Evolutionary conservation across 2,113 vertebrate species (phyloP).

Genomic region (Rhizomys pruinosus): DNA sequence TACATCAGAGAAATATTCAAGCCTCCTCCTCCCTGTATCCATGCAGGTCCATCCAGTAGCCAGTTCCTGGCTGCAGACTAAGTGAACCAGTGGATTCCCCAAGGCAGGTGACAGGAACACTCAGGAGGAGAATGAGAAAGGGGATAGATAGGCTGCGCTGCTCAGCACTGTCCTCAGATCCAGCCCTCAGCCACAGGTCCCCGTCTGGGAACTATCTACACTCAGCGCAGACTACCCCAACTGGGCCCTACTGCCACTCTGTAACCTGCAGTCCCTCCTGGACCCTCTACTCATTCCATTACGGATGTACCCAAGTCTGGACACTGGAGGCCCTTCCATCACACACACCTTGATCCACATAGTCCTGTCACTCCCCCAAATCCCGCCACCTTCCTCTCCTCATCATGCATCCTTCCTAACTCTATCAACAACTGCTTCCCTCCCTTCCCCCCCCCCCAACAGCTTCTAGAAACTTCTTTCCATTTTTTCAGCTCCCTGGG

Average conservation of each 20-base stretch:
- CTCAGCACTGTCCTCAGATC: conserved; percentile 25
- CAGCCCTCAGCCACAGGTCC: background rate
- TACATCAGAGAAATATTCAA: conserved; percentile 17
- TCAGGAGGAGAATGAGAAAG: background rate
- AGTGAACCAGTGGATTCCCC: background rate
- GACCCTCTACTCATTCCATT: background rate
- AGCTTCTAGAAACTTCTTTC: conserved; percentile 37
- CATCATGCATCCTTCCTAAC: background rate
- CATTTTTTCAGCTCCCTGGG: background rate
- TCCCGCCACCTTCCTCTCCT: background rate
- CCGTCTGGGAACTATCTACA: background rate
- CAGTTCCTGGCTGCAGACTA: conserved; percentile 27
- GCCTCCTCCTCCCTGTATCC: background rate
- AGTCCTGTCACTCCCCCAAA: background rate
- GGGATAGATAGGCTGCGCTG: background rate
- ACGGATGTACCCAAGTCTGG: background rate
- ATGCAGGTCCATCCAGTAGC: background rate
- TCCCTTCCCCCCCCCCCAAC: too few relatives aligned
- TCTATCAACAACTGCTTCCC: background rate
- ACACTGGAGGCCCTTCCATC: background rate
- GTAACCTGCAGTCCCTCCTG: background rate
- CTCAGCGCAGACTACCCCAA: background rate
- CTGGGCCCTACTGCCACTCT: background rate
- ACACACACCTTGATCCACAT: background rate
- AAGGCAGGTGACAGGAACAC: background rate